phyloP scores from a whole-genome alignment of 1,140 invertebrate genomes.

The Coelopa frigida region DNA sequence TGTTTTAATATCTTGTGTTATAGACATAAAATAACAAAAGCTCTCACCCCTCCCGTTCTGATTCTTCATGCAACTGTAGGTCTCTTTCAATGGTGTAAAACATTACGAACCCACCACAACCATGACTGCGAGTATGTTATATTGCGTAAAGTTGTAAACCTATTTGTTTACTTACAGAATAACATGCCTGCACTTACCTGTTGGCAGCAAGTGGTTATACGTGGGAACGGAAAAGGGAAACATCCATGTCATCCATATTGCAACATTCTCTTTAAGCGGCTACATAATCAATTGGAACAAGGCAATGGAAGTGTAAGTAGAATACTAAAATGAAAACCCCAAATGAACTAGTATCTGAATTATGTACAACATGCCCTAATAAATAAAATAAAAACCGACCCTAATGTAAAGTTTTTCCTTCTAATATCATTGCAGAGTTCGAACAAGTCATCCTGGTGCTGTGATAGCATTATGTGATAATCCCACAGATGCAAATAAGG shows the following conservation, averaged over 20 bases:
- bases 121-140: too few species aligned
- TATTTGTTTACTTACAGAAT: slow-evolving; percentile 57
- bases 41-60: too few species aligned
- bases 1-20: too few species aligned
- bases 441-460: slow-evolving; percentile 89
- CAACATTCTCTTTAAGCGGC: slow-evolving; percentile 90
- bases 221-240: slow-evolving; percentile 97
- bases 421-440: slow-evolving; percentile 80
- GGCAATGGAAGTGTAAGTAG: slow-evolving; percentile 97
- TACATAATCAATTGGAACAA: slow-evolving; percentile 99
- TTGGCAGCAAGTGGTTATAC: slow-evolving; percentile 98
- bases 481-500: slow-evolving; percentile 90
- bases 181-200: slow-evolving; percentile 85
- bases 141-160: too few species aligned
- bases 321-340: not conserved
- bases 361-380: not conserved
- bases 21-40: too few species aligned
- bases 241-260: slow-evolving; percentile 94
- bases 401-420: slow-evolving; percentile 24
- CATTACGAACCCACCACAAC: too few species aligned
- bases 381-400: not conserved
- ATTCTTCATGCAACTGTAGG: too few species aligned
- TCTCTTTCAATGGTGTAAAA: too few species aligned
- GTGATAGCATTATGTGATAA: slow-evolving; percentile 94
- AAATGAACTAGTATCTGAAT: not conserved